These are phyloP conservation scores for Drosophila virilis DNA, from an alignment of 1,140 invertebrate species.

Conservation along the genomic window DNA sequence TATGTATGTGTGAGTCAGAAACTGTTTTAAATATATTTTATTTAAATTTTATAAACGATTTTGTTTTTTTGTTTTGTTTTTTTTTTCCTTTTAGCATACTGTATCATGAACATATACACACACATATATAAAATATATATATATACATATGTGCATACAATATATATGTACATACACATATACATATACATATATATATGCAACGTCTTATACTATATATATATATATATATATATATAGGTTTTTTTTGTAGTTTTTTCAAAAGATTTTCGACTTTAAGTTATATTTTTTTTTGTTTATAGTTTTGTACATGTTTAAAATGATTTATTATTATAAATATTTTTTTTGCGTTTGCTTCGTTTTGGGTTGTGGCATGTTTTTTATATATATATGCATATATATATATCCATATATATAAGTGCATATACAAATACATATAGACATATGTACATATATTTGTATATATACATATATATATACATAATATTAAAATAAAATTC, in stretches of 20 bases:
- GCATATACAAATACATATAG: conserved; percentile 21
- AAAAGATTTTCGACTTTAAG: conserved; percentile 26
- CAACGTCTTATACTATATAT: conserved; percentile 31
- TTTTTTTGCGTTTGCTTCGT: conserved; percentile 46
- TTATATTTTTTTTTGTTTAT: conserved; percentile 10
- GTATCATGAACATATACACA: conserved; percentile 57
- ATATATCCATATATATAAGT: conserved; percentile 14
- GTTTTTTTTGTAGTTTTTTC: conserved; percentile 34
- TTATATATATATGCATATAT: conserved; percentile 13
- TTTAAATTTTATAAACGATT: conserved; percentile 40
- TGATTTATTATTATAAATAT: conserved; percentile 49
- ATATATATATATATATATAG: neutral
- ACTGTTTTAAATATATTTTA: conserved; percentile 30
- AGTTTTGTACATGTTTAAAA: conserved; percentile 47
- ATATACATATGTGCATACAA: conserved; percentile 32
- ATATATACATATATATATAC: conserved; percentile 28
- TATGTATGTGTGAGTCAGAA: conserved; percentile 43
- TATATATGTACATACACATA: conserved; percentile 25
- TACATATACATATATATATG: conserved; percentile 37
- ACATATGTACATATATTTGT: conserved; percentile 13
- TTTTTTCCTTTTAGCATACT: conserved; percentile 32
- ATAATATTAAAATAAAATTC: conserved; percentile 64
- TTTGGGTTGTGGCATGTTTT: conserved; percentile 63
- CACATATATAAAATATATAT: conserved; percentile 23
- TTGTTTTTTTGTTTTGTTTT: neutral